These are phyloP conservation scores for Caenorhabditis japonica DNA, from an alignment of 2,888 invertebrate species.

Conservation along the genomic window DNA sequence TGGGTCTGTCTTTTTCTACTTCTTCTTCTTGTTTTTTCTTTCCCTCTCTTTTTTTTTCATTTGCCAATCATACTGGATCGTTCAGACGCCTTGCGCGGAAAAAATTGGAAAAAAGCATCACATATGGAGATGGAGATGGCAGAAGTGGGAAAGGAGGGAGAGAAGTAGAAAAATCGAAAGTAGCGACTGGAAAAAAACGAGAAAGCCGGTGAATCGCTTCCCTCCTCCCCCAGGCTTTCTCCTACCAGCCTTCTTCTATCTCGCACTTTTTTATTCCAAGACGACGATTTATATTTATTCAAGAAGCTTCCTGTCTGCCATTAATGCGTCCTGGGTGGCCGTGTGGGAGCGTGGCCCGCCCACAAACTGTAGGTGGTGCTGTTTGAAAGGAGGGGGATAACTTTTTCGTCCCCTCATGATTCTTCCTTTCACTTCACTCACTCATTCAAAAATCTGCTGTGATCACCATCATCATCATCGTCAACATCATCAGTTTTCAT, in stretches of 20 bases:
- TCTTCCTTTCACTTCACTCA: background rate
- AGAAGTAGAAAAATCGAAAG: conserved; percentile 34
- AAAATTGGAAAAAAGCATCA: conserved; percentile 10
- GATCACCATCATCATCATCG: background rate
- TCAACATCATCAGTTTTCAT: conserved; percentile 2
- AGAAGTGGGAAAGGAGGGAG: conserved; percentile 15
- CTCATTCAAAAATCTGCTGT: background rate
- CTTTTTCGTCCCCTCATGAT: too few species aligned
- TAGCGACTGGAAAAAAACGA: conserved; percentile 36
- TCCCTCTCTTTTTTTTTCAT: conserved; percentile 7
- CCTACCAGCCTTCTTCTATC: conserved; percentile 5
- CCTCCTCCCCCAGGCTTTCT: conserved; percentile 10
- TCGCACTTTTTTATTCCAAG: conserved; percentile 38
- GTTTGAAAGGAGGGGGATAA: too few species aligned
- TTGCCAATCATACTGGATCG: conserved; percentile 46
- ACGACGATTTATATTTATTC: conserved; percentile 26
- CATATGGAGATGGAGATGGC: conserved; percentile 29
- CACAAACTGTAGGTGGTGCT: background rate
- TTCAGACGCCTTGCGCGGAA: conserved; percentile 16
- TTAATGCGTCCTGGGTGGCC: conserved; percentile 41
- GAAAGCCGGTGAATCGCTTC: conserved; percentile 17
- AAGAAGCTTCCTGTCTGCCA: conserved; percentile 20
- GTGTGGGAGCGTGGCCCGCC: conserved; percentile 32
- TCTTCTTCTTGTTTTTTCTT: conserved; percentile 30
- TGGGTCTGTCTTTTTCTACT: background rate